These are phyloP conservation scores for Xanthostigma xanthostigma DNA, from an alignment of 2,888 invertebrate species.

Conservation along the genomic window DNA sequence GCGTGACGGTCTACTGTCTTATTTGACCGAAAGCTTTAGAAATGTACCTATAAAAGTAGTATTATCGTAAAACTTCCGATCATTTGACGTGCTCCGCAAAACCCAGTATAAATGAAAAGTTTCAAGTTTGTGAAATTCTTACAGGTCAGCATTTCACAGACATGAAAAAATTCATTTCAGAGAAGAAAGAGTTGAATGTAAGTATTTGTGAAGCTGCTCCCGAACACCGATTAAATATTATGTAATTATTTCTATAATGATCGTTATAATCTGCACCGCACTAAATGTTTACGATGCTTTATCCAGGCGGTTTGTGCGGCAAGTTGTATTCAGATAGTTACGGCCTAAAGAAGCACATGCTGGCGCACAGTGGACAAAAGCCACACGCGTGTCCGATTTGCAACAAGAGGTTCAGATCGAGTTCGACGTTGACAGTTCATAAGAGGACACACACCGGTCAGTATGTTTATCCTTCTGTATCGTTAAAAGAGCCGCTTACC, in stretches of 20 bases:
- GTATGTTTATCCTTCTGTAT: too few species aligned
- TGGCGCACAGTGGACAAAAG: slow-evolving; percentile 2
- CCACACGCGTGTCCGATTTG: slow-evolving; percentile 22
- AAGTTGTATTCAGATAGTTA: slow-evolving; percentile 3
- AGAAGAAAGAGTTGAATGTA: slow-evolving; percentile 5
- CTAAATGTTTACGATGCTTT: neutral
- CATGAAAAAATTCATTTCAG: slow-evolving; percentile 5
- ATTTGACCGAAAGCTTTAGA: neutral
- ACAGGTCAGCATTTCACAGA: slow-evolving; percentile 4
- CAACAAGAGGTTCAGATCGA: slow-evolving; percentile 24
- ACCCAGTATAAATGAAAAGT: neutral
- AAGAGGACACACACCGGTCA: slow-evolving; percentile 26
- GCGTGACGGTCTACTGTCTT: neutral
- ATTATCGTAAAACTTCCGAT: neutral
- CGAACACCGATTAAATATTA: too few species aligned
- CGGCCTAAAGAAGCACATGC: slow-evolving; percentile 3
- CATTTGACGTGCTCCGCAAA: neutral
- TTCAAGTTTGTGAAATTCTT: neutral
- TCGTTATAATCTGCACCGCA: too few species aligned
- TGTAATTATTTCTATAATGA: too few species aligned
- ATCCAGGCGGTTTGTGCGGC: slow-evolving; percentile 2
- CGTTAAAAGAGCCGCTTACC: too few species aligned
- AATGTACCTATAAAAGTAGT: too few species aligned
- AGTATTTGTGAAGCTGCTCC: neutral
- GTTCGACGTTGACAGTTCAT: slow-evolving; percentile 27